Evolutionary conservation across 2,888 invertebrate species (phyloP), one percentile per base, ranked within the genome.

Genomic region (Macaria notata): DNA sequence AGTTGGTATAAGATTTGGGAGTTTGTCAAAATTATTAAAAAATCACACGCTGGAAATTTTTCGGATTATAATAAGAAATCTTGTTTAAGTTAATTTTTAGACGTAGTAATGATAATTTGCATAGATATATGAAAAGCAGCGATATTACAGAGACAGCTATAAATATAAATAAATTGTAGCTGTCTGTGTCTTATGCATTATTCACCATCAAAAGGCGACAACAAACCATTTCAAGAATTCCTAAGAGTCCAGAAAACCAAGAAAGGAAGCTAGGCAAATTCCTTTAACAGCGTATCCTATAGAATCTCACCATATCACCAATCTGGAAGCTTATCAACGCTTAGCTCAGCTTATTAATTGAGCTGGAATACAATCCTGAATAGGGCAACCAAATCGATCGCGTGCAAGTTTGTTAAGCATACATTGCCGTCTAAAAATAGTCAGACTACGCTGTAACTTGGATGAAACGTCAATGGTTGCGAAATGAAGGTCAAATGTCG

Each of bases 401-500:
- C 47, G 54, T n/a, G 44, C 6, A 38, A 29, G 7, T 52, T 43
- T 59, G 59, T 60, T 30, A 4, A 36, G n/a, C 62, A 70, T 71
- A 69, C 78, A 79, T 69, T 63, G 75, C 61, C 50, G 69, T 48
- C 31, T 68, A 42, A 46, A 56, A 64, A 71, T 66, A 50, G 67
- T 58, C 56, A 47, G 49, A 63, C 54, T 31, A 46, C 63, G 43
- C 59, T 31, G 43, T 47, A 60, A 39, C 51, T 58, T 59, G 48
- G 45, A 45, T 49, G 59, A 64, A 68, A 66, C 76, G 59, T 68
- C 78, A 67, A 76, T 84, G 84, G 75, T 84, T 59, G 47, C 59
- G 56, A 64, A 70, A 77, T 69, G 72, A 76, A 80, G 83, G 83
- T 83, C 82, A 81, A 68, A 69, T 73, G 76, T 83, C 81, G 79